Evolutionary conservation across 2,888 invertebrate species (phyloP).

Genomic region (Eremobia ochroleuca): DNA sequence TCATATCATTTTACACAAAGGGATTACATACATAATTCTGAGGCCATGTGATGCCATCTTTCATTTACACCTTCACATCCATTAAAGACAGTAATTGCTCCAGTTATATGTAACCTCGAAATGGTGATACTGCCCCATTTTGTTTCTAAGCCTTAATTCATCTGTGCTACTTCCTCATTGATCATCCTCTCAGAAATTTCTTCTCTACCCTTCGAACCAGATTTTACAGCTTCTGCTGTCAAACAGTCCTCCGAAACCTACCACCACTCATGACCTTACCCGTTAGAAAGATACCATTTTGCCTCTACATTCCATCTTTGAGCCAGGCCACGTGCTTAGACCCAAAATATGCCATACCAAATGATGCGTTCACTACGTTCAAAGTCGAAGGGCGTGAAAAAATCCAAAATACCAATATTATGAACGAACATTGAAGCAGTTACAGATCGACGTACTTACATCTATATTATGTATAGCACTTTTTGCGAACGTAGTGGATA

Average conservation of each 20-base stretch:
- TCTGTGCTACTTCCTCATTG: background rate
- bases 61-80: background rate
- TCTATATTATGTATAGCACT: background rate
- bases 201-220: background rate
- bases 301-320: background rate
- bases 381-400: background rate
- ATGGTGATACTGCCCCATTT: background rate
- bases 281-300: background rate
- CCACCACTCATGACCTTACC: background rate
- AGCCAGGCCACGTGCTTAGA: slow-evolving; percentile 12
- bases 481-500: slow-evolving; percentile 41
- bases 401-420: slow-evolving; percentile 10
- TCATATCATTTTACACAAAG: background rate
- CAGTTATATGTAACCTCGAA: background rate
- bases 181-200: background rate
- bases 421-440: background rate
- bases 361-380: slow-evolving; percentile 46
- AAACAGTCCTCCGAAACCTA: background rate
- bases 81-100: background rate
- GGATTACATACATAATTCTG: background rate
- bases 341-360: background rate
- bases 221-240: background rate
- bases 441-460: background rate
- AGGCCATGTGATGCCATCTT: background rate
- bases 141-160: slow-evolving; percentile 2